Evolutionary conservation across 2,888 invertebrate genomes (phyloP).

Genomic region (Rhogogaster chlorosoma): DNA sequence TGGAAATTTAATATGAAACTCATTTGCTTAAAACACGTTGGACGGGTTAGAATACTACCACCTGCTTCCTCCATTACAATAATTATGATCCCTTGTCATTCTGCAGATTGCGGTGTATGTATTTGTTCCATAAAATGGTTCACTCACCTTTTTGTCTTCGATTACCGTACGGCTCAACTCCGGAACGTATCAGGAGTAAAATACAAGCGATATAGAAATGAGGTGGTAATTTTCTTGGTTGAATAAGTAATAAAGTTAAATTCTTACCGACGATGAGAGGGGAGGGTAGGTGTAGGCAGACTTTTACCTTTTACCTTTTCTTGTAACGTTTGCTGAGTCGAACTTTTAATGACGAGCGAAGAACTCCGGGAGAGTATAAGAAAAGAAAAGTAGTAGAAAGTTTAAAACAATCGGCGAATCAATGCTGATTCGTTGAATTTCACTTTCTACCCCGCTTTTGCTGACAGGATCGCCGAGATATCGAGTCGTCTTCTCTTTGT

Average conservation of each 20-base stretch:
- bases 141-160: background rate
- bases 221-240: background rate
- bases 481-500: constrained; percentile 25
- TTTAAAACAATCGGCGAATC: constrained; percentile 42
- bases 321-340: constrained; percentile 17
- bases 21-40: constrained; percentile 71
- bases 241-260: background rate
- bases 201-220: background rate
- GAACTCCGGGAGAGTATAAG: background rate
- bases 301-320: background rate
- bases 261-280: background rate
- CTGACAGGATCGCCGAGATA: constrained; percentile 37
- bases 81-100: constrained; percentile 72
- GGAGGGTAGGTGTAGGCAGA: too few relatives aligned
- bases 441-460: constrained; percentile 23
- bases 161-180: background rate
- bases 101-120: constrained; percentile 60
- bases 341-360: constrained; percentile 26
- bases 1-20: constrained; percentile 70
- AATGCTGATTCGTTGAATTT: constrained; percentile 44
- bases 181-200: background rate
- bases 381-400: background rate
- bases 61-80: constrained; percentile 75
- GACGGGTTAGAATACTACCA: constrained; percentile 63
- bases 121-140: background rate